Conservation (phyloP, 2,888 invertebrate species). For the Onthophagus sagittarius region DNA sequence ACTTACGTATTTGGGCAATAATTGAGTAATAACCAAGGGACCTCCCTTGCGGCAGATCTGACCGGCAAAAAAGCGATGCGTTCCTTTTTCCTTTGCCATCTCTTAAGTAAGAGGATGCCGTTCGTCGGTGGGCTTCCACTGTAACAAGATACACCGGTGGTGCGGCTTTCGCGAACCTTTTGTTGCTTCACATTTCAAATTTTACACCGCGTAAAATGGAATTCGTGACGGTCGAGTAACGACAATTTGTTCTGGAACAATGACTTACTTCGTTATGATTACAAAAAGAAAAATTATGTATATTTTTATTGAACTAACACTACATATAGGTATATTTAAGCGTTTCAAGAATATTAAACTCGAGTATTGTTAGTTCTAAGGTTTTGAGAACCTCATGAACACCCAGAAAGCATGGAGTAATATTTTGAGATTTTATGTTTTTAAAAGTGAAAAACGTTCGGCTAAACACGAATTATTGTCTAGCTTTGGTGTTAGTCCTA, state of each 20-base stretch:
- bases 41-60: neutral
- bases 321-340: too few relatives aligned
- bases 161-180: neutral
- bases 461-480: too few relatives aligned
- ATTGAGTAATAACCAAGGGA: neutral
- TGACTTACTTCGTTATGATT: too few relatives aligned
- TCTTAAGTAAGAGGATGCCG: neutral
- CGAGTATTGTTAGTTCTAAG: too few relatives aligned
- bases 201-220: neutral
- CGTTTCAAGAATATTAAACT: too few relatives aligned
- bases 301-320: too few relatives aligned
- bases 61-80: neutral
- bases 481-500: too few relatives aligned
- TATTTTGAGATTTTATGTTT: too few relatives aligned
- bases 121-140: neutral
- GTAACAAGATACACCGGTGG: neutral
- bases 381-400: too few relatives aligned
- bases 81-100: neutral
- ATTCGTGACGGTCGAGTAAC: neutral
- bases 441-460: too few relatives aligned
- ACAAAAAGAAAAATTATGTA: too few relatives aligned
- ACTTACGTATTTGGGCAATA: neutral
- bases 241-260: neutral
- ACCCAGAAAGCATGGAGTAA: too few relatives aligned
- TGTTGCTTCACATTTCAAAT: neutral